Evolutionary conservation across 2,113 vertebrate species (phyloP).

Genomic region (Hiodon alosoides): DNA sequence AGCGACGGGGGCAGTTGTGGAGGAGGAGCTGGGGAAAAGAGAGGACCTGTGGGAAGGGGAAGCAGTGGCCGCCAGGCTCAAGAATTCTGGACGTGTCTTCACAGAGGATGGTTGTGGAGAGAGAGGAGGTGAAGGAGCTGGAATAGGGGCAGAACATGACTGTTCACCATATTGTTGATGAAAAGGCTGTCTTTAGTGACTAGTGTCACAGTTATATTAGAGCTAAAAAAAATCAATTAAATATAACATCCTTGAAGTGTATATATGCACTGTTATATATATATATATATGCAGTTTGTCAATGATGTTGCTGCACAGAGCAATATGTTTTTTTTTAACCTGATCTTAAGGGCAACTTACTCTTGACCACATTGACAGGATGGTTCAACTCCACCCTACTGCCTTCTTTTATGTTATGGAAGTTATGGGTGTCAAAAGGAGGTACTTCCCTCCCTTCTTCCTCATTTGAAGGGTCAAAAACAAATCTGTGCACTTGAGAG

Average conservation of each 20-base stretch:
- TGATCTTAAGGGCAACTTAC: neutral
- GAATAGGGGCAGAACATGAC: neutral
- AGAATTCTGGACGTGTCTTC: conserved; percentile 44
- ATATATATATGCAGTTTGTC: neutral
- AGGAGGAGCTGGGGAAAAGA: neutral
- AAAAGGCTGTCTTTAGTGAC: neutral
- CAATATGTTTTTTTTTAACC: conserved; percentile 24
- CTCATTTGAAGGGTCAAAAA: conserved; percentile 29
- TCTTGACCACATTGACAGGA: neutral
- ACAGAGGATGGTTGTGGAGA: conserved; percentile 46
- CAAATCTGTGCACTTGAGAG: neutral
- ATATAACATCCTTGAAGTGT: too few relatives aligned
- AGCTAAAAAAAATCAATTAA: too few relatives aligned
- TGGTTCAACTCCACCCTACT: conserved; percentile 16
- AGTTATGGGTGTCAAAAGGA: conserved; percentile 31
- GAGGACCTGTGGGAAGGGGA: neutral
- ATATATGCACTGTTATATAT: neutral
- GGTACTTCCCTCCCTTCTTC: conserved; percentile 15
- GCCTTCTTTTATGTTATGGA: conserved; percentile 32
- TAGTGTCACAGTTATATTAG: too few relatives aligned
- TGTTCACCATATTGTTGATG: neutral
- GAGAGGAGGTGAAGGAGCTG: conserved; percentile 32
- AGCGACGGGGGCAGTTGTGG: neutral
- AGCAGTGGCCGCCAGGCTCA: conserved; percentile 33
- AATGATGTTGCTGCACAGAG: neutral